Percentiles rank a stretch among this genome's conserved stretches.
Conservation (phyloP, 1,140 invertebrate species). For the Aplysia californica region DNA sequence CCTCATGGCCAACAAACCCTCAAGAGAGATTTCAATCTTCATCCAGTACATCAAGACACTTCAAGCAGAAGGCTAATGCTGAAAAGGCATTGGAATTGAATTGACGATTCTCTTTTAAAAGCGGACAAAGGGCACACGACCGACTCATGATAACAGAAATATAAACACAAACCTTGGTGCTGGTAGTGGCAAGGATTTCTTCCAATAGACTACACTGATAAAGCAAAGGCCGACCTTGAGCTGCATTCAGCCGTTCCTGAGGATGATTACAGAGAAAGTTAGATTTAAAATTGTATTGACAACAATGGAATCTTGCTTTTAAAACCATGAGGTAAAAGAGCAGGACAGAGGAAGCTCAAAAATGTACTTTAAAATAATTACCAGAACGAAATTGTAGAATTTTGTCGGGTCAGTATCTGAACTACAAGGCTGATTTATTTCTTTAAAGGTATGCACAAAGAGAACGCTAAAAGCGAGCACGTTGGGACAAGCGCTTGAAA, state of each 20-base stretch:
- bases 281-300: too few relatives aligned
- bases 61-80: background rate
- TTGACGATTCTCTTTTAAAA: background rate
- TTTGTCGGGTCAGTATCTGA: too few relatives aligned
- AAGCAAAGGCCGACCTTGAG: constrained; percentile 14
- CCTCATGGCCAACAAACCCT: background rate
- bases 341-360: too few relatives aligned
- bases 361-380: too few relatives aligned
- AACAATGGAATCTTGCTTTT: too few relatives aligned
- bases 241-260: constrained; percentile 8
- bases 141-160: background rate
- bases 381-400: too few relatives aligned
- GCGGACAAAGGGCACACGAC: background rate
- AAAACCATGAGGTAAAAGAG: too few relatives aligned
- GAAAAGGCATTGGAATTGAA: background rate
- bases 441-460: too few relatives aligned
- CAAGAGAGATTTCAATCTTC: background rate
- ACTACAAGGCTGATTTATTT: too few relatives aligned
- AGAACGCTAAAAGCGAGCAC: too few relatives aligned
- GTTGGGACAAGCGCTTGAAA: too few relatives aligned
- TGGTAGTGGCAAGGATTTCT: constrained; percentile 40
- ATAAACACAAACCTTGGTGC: constrained; percentile 41
- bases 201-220: constrained; percentile 40
- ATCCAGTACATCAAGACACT: background rate
- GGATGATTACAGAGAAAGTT: too few relatives aligned